Base-by-base conservation (phyloP, 2,113 vertebrate genomes). In the Pygoscelis antarcticus region DNA sequence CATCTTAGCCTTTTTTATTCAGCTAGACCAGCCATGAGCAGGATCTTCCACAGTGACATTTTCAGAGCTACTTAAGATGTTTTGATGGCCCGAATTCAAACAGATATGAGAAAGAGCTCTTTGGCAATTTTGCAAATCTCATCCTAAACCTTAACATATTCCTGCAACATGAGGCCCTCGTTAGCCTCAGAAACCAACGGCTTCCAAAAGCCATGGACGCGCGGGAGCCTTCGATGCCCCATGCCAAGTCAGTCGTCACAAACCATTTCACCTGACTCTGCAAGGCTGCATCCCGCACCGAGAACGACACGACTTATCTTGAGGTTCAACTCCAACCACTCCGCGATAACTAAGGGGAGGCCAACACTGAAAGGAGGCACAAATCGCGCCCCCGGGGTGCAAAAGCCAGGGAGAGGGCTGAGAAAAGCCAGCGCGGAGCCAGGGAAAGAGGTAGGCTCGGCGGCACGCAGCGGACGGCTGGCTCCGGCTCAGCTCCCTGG, bases 41-140 rank as follows among this genome's bases (percentile, higher is more conserved):
- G 52, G 46, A 71, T 87, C 60, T 51, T 68, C 68, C 70, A 89
- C 61, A 80, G 62, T 38, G 85, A 92, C 90, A 92, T 92, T 96
- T 97, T 91, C 94, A 96, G 75, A 97, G 77, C 74, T 89, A 65
- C 87, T 92, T 30, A 69, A 57, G 42, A 79, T 65, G 71, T 69
- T 89, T 68, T 86, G 76, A 83, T 46, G 66, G 69, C 80, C 68
- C 3, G 0, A 83, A 83, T 68, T 83, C 44, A 93, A 72, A 54
- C 52, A 77, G 80, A 44, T 46, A 75, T 1, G 3, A 1, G 46
- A 20, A 15, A n/a, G 16, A 13, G 6, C 30, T 74, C 61, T 64
- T 30, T 58, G 49, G 78, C 64, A 89, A 81, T 70, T 85, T 80
- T 88, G 82, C 79, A 97, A 71, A 78, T 83, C 83, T 91, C 40